Evolutionary conservation across 2,888 invertebrate species (phyloP).

Genomic region (Oligia strigilis): DNA sequence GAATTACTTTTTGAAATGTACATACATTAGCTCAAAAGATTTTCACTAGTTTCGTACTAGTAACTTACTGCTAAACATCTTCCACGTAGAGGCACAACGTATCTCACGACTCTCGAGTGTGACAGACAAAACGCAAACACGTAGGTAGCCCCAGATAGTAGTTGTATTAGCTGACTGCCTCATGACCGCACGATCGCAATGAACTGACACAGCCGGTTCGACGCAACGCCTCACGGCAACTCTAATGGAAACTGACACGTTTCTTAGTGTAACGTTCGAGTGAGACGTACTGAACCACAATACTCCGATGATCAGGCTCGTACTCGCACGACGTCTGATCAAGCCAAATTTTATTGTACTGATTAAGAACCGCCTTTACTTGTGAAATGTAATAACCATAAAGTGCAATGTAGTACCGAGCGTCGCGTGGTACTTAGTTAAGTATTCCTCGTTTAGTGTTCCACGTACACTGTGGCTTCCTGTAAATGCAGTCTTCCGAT

Average conservation of each 20-base stretch:
- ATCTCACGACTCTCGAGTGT: slow-evolving; percentile 57
- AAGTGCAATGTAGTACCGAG: slow-evolving; percentile 86
- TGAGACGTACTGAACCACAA: slow-evolving; percentile 77
- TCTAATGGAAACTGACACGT: slow-evolving; percentile 76
- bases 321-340: slow-evolving; percentile 82
- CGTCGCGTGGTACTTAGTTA: slow-evolving; percentile 86
- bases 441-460: slow-evolving; percentile 86
- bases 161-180: slow-evolving; percentile 79
- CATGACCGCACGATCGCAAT: slow-evolving; percentile 67
- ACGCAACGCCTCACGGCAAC: slow-evolving; percentile 72
- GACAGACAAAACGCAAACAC: slow-evolving; percentile 66
- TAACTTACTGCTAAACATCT: slow-evolving; percentile 67
- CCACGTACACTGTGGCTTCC: slow-evolving; percentile 89
- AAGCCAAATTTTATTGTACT: slow-evolving; percentile 89
- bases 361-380: slow-evolving; percentile 88
- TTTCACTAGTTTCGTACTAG: slow-evolving; percentile 67
- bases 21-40: slow-evolving; percentile 77
- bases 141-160: slow-evolving; percentile 70
- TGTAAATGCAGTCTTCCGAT: slow-evolving; percentile 90
- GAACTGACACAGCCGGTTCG: slow-evolving; percentile 61
- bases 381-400: slow-evolving; percentile 83
- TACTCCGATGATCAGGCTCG: slow-evolving; percentile 86
- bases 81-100: slow-evolving; percentile 72
- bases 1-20: slow-evolving; percentile 81
- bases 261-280: slow-evolving; percentile 76